Base-by-base conservation (phyloP, 1,140 invertebrate species). In the Rhagoletis zephyria region DNA sequence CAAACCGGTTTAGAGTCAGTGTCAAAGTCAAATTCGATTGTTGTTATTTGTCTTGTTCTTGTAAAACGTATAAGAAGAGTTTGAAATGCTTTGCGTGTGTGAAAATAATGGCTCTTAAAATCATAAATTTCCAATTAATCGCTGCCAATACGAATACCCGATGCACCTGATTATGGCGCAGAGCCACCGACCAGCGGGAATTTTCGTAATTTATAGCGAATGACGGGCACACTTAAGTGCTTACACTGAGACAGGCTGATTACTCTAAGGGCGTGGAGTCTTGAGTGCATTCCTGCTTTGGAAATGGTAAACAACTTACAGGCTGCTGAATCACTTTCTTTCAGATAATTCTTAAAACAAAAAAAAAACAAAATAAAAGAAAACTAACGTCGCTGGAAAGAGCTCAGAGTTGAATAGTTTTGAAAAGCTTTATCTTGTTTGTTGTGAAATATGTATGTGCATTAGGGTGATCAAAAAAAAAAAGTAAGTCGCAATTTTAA, bases 61-160 rank as follows among this genome's bases (percentile, higher is more conserved):
- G 45, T 16, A 4, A n/a, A 30, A 30, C 30, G 61, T 63, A 63
- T 7, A n/a, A 63, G 61, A 63, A 63, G 30, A 30, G n/a, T 63
- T 63, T 63, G 61, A 16, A 63, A 16, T 63, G 42, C 42, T 16
- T 74, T 74, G 40, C 67, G 40, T 45, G 67, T 74, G 67, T 42
- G 42, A 42, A n/a, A 42, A 12, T 10, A 48, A 16, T 74, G 45
- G 51, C 48, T 81, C 14, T 81, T 81, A 56, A 56, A 56, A 81
- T 81, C 74, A 81, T 81, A 81, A 81, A 81, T 81, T 56, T 56
- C 0, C 74, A 51, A 81, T 81, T 81, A 48, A 81, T 81, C 14
- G n/a, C 45, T 81, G 74, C 30, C 48, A 59, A 81, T 81, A 2
- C 6, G 56, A 81, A 81, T 63, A n/a, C 5, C 61, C 4, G n/a